Conservation (phyloP, 2,113 vertebrate species). For the Mormyrus iriodes region DNA sequence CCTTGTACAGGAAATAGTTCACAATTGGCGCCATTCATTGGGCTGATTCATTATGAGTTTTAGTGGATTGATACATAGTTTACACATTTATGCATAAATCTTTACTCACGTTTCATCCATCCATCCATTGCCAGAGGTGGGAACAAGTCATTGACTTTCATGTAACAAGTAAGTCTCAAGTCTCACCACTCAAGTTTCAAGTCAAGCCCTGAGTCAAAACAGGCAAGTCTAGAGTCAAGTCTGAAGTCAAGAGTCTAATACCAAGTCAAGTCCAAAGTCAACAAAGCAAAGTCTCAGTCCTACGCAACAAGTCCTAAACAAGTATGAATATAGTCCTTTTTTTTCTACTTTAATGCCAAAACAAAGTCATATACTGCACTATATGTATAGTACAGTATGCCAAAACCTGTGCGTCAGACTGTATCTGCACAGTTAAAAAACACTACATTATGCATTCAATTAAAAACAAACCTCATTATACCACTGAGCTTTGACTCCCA, state of each 20-base stretch:
- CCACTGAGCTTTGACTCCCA: neutral
- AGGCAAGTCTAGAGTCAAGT: neutral
- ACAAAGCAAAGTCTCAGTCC: neutral
- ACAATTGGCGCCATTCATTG: neutral
- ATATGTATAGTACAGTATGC: neutral
- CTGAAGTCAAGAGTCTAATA: neutral
- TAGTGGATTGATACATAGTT: neutral
- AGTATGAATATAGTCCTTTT: neutral
- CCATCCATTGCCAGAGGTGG: neutral
- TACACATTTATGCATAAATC: neutral
- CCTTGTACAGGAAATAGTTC: neutral
- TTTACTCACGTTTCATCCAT: neutral
- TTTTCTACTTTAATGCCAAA: neutral
- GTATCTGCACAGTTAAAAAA: neutral
- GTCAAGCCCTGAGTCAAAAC: neutral
- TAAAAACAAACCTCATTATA: neutral
- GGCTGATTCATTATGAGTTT: neutral
- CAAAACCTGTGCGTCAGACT: neutral
- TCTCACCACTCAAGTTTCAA: neutral
- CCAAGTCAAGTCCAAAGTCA: neutral
- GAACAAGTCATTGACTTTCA: neutral
- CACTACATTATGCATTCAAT: neutral
- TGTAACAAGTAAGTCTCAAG: neutral
- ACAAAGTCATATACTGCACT: neutral
- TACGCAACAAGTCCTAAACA: neutral